Base-by-base conservation (phyloP, 1,140 invertebrate genomes). In the Delia radicum region DNA sequence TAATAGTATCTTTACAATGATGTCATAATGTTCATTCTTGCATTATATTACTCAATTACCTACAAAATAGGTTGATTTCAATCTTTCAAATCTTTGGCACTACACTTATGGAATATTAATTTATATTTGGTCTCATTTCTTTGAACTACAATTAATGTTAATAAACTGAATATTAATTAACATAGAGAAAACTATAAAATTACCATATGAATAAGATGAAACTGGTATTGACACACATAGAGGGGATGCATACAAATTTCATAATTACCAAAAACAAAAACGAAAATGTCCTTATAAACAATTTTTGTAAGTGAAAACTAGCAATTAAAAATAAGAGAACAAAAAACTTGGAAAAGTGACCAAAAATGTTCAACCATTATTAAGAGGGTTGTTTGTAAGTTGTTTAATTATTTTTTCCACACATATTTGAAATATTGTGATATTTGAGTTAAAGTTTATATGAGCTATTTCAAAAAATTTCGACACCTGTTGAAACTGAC, bases 101-200 rank as follows among this genome's bases (percentile, higher is more conserved):
- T 65, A 65, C 62, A 65, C 62, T 65, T 65, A 13, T 29, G 27
- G 62, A 65, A 65, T 65, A 65, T 65, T 65, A 65, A 65, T 65
- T 27, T 29, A 28, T 28, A 65, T 15, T 24, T 6, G 24, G 37
- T 0, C n/a, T 42, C 37, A 0, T 42, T 42, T 42, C n/a, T 42
- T 10, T 28, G 15, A 65, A 65, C 62, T 29, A 65, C 13, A 65
- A 65, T 65, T 65, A 65, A 65, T 65, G 62, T 65, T 65, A 65
- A 65, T 65, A 65, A 65, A 65, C 62, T 29, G 62, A 29, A 27
- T 15, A 65, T 65, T 65, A 65, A 65, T 65, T 65, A 65, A 65
- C 62, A 65, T 65, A 65, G n/a, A 15, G 62, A 65, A 18, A 65
- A 65, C 62, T 65, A 65, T 65, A 12, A 29, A 15, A 65, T 65